Base-by-base conservation (phyloP, 2,888 invertebrate genomes). In the Galeopsomyia nigrocyanea region DNA sequence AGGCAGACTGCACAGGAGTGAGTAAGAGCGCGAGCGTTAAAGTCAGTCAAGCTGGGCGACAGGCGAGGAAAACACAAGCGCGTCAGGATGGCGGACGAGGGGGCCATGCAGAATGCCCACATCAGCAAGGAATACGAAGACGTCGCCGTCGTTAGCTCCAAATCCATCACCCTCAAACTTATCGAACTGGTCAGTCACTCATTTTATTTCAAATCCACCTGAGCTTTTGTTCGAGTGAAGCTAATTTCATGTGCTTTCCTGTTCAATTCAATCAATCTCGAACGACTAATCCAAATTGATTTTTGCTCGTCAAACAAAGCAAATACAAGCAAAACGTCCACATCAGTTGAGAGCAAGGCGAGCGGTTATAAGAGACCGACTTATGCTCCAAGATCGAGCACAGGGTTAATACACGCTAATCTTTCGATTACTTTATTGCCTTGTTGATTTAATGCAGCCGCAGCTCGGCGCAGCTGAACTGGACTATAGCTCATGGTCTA, bases 1-100 rank as follows among this genome's bases (percentile, higher is more conserved):
- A 31, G 7, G 46, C 51, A 19, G 51, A 51, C 46, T 50, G 2
- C 26, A 26, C 13, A 51, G 1, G 46, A 14, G 17, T 46, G 17
- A 22, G 60, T 19, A 21, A 16, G 56, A 56, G 26, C 31, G 50
- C 10, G 68, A 47, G 61, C 17, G 31, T 22, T 47, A 49, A 50
- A 71, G 64, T 61, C 80, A 46, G 75, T 83, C 88, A 80, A 87
- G 80, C 82, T 88, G 87, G 83, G 83, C 82, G 84, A 87, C 82
- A 80, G 82, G 73, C 83, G 77, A 73, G 85, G 83, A 78, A 84
- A 81, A 76, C 85, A 85, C 76, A 82, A 82, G 78, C 84, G 90
- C 88, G 85, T 90, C 87, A 86, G 89, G 84, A 92, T 92, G 91
- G 90, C 91, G 77, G 90, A 91, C 78, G 91, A 92, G 75, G 83